Base-by-base conservation (phyloP, 2,113 vertebrate species). In the Tamias sibiricus region DNA sequence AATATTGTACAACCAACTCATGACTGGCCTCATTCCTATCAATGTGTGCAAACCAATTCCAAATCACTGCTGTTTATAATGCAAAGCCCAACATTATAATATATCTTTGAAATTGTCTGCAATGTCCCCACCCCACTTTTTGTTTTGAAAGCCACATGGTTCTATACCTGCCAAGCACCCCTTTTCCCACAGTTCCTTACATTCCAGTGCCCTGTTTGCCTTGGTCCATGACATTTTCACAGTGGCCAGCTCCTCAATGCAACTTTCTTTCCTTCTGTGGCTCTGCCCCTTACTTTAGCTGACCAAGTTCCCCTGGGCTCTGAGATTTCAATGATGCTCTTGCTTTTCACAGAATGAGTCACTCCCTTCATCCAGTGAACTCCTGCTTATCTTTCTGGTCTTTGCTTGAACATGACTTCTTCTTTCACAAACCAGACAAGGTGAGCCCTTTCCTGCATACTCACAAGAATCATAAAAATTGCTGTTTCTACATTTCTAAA, bases 121-220 rank as follows among this genome's bases (percentile, higher is more conserved):
- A 13, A 13, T 6, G 22, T 35, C 37, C 19, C 17, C 1, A 2
- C 30, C 7, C 4, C 16, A 16, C 3, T 1, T 5, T 54, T 37
- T 47, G 26, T 10, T 32, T 12, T n/a, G 19, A 26, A 62, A 47
- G 44, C 10, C 47, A 35, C 32, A 62, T 8, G 35, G 35, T 49
- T 52, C 47, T 74, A 28, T 6, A 62, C 8, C 32, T 74, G 30
- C 66, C 62, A 24, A 40, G 26, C 20, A 52, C 1, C 4, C 4
- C 3, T 9, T 0, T 9, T 82, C 22, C 59, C 26, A 22, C 2
- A 14, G 14, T 26, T 24, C 9, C 8, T 40, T 22, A 19, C 7
- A 54, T 35, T 1, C 42, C 11, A 49, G 17, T 9, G 47, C 7
- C 28, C 16, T 66, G 2, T 17, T 47, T n/a, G 30, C 32, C 35